phyloP scores from a whole-genome alignment of 2,113 vertebrate species.

The Guaruba guarouba region DNA sequence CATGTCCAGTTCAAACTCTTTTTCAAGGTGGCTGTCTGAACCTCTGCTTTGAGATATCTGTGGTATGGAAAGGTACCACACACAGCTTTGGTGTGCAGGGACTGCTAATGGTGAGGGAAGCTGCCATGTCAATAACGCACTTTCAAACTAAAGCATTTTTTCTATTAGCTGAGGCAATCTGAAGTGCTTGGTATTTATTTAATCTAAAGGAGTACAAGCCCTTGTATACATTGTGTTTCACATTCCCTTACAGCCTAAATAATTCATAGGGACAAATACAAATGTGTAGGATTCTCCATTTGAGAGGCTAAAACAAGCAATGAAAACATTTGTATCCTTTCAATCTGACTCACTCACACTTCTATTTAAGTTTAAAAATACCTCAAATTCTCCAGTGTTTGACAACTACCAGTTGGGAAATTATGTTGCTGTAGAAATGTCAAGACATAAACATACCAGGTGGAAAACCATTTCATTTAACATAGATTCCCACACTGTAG shows the following conservation, averaged over 20 bases:
- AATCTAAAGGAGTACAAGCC: background rate
- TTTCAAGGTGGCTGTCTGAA: background rate
- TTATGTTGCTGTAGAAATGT: background rate
- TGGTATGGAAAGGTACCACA: background rate
- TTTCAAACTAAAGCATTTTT: background rate
- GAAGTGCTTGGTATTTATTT: background rate
- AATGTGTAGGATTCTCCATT: background rate
- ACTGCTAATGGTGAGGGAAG: background rate
- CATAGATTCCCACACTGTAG: background rate
- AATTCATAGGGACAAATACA: background rate
- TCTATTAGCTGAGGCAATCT: background rate
- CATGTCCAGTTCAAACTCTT: background rate
- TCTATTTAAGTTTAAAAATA: background rate
- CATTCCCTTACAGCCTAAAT: background rate
- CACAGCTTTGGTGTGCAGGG: background rate
- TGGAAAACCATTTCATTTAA: slow-evolving; percentile 24
- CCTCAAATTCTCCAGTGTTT: background rate
- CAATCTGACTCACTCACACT: background rate
- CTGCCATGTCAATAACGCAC: background rate
- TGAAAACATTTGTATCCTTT: background rate
- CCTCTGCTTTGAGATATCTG: background rate
- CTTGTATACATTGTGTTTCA: background rate
- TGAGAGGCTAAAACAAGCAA: background rate
- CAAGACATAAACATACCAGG: slow-evolving; percentile 44
- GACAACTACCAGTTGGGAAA: slow-evolving; percentile 36